Percentiles rank a stretch among this genome's conserved stretches.
Conservation (phyloP, 2,888 invertebrate species). For the Meta bourneti region DNA sequence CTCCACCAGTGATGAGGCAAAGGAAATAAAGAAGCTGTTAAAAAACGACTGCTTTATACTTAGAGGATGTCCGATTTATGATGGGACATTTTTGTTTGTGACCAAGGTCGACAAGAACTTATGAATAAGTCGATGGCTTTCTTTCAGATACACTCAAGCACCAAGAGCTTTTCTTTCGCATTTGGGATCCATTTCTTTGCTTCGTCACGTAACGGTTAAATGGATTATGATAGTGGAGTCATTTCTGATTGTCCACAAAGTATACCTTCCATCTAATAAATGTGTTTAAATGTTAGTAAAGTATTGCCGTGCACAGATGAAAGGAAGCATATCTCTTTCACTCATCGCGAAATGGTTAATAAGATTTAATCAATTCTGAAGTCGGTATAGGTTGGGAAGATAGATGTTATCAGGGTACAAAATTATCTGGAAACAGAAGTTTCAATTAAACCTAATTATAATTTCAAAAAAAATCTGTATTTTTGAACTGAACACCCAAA, state of each 20-base stretch:
- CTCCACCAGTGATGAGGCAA: background rate
- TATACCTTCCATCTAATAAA: background rate
- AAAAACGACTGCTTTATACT: background rate
- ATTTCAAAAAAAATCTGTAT: too few relatives aligned
- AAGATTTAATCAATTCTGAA: too few relatives aligned
- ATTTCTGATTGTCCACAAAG: background rate
- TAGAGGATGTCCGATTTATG: slow-evolving; percentile 26
- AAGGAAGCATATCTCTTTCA: background rate
- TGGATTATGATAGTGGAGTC: background rate
- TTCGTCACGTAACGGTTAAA: slow-evolving; percentile 23
- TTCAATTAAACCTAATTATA: too few relatives aligned
- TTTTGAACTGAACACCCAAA: too few relatives aligned
- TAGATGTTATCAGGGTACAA: too few relatives aligned
- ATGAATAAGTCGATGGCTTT: slow-evolving; percentile 47
- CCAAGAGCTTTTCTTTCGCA: background rate
- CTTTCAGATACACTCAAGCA: background rate
- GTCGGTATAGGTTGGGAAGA: too few relatives aligned
- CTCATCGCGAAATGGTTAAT: too few relatives aligned
- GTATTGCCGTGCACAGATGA: background rate
- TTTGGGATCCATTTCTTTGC: slow-evolving; percentile 17
- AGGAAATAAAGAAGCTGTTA: slow-evolving; percentile 1
- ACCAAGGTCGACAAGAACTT: slow-evolving; percentile 44
- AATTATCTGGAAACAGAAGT: too few relatives aligned
- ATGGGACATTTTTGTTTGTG: slow-evolving; percentile 21
- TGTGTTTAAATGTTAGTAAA: background rate